phyloP scores from a whole-genome alignment of 2,797 vertebrate species.

The Rhinatrema bivittatum region DNA sequence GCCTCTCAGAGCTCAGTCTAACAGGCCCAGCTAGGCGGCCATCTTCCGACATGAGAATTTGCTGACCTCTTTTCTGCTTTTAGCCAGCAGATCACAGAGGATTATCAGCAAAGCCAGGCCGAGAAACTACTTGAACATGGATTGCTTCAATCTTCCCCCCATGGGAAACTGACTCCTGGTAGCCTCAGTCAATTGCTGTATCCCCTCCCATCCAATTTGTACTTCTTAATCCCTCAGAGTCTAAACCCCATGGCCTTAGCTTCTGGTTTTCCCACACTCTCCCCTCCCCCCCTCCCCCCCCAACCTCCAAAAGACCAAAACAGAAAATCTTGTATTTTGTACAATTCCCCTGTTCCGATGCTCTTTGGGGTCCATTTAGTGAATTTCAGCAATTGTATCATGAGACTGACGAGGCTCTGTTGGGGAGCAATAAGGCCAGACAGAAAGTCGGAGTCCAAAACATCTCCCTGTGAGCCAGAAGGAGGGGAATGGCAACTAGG shows the following conservation, averaged over 20 bases:
- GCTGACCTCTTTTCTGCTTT: slow-evolving; percentile 40
- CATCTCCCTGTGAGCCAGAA: background rate
- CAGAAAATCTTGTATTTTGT: slow-evolving; percentile 16
- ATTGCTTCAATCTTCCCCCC: slow-evolving; percentile 32
- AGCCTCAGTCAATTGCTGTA: slow-evolving; percentile 39
- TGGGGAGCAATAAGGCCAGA: background rate
- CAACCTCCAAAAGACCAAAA: slow-evolving; percentile 31
- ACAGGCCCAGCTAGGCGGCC: slow-evolving; percentile 37
- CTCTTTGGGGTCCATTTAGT: slow-evolving; percentile 14
- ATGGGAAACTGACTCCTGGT: slow-evolving; percentile 57
- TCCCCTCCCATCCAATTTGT: slow-evolving; percentile 57
- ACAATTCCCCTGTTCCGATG: slow-evolving; percentile 15
- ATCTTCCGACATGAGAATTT: slow-evolving; percentile 38
- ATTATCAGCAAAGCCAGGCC: slow-evolving; percentile 40
- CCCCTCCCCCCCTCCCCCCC: slow-evolving; percentile 24
- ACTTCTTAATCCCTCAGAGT: slow-evolving; percentile 59
- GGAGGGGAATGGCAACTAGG: background rate
- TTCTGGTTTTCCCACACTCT: slow-evolving; percentile 38
- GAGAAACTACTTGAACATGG: slow-evolving; percentile 27
- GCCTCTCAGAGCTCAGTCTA: slow-evolving; percentile 54
- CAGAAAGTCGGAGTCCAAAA: background rate
- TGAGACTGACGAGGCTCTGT: slow-evolving; percentile 1
- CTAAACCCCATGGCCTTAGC: slow-evolving; percentile 18
- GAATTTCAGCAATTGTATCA: slow-evolving; percentile 28
- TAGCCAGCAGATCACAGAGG: slow-evolving; percentile 35